A percentile compares a stretch with the other conserved stretches of the same genome.
phyloP scores from a whole-genome alignment of 2,113 vertebrate species.

The Beaufortia kweichowensis region DNA sequence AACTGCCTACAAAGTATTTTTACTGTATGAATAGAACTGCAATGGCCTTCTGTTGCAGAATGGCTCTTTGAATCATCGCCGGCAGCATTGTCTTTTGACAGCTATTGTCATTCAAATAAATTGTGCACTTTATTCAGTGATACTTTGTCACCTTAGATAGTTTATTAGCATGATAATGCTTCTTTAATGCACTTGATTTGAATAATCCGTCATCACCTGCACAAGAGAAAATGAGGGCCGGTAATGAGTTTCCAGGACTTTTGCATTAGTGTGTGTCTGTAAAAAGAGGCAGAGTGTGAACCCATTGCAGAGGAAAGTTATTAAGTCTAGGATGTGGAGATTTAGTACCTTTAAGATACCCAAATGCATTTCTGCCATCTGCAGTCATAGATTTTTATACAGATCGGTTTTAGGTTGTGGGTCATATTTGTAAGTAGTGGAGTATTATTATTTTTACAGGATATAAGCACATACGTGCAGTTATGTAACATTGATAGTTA shows the following conservation, averaged over 20 bases:
- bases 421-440: too few relatives aligned
- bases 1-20: constrained; percentile 29
- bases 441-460: neutral
- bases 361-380: neutral
- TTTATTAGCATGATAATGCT: constrained; percentile 32
- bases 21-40: constrained; percentile 23
- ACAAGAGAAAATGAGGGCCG: neutral
- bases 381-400: neutral
- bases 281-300: neutral
- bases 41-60: constrained; percentile 1
- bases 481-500: neutral
- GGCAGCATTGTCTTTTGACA: constrained; percentile 38
- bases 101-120: constrained; percentile 37
- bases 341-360: neutral
- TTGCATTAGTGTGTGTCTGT: neutral
- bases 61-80: constrained; percentile 36
- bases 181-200: constrained; percentile 16
- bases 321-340: neutral
- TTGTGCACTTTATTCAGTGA: constrained; percentile 18
- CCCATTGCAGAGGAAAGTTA: neutral
- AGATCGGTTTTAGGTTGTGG: neutral
- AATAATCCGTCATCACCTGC: constrained; percentile 17
- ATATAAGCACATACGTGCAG: neutral
- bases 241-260: constrained; percentile 27
- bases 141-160: constrained; percentile 28